These are phyloP conservation scores for Sarcophaga peregrina DNA, from an alignment of 1,140 invertebrate genomes.

Conservation along the genomic window DNA sequence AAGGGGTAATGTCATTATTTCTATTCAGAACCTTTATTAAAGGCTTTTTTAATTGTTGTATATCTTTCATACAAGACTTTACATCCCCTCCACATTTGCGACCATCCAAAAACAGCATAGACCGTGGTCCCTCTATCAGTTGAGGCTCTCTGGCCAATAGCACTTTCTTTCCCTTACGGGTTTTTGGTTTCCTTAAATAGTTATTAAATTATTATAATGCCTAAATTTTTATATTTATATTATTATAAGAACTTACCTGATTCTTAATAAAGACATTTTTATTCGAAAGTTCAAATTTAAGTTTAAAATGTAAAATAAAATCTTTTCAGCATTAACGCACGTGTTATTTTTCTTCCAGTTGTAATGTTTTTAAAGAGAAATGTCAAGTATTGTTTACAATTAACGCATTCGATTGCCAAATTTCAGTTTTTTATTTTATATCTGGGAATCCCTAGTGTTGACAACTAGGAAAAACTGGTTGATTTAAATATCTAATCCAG, in stretches of 20 bases:
- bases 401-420: neutral
- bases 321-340: neutral
- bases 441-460: too few species aligned
- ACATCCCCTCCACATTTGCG: slow-evolving; percentile 83
- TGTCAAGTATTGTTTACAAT: slow-evolving; percentile 28
- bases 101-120: slow-evolving; percentile 86
- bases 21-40: slow-evolving; percentile 79
- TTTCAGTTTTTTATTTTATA: too few species aligned
- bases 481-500: too few species aligned
- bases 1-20: slow-evolving; percentile 87
- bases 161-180: slow-evolving; percentile 86
- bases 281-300: neutral
- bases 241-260: slow-evolving; percentile 51
- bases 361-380: neutral
- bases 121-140: slow-evolving; percentile 88
- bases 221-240: neutral
- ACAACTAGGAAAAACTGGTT: too few species aligned
- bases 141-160: slow-evolving; percentile 86
- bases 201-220: neutral
- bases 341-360: slow-evolving; percentile 15
- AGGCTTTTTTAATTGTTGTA: slow-evolving; percentile 89
- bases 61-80: slow-evolving; percentile 84
- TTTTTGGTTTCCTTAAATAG: slow-evolving; percentile 79
- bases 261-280: slow-evolving; percentile 61
- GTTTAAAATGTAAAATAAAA: slow-evolving; percentile 13